A percentile compares a stretch with the other conserved stretches of the same genome.
Conservation (phyloP, 2,113 vertebrate genomes). For the Bubalus kerabau region DNA sequence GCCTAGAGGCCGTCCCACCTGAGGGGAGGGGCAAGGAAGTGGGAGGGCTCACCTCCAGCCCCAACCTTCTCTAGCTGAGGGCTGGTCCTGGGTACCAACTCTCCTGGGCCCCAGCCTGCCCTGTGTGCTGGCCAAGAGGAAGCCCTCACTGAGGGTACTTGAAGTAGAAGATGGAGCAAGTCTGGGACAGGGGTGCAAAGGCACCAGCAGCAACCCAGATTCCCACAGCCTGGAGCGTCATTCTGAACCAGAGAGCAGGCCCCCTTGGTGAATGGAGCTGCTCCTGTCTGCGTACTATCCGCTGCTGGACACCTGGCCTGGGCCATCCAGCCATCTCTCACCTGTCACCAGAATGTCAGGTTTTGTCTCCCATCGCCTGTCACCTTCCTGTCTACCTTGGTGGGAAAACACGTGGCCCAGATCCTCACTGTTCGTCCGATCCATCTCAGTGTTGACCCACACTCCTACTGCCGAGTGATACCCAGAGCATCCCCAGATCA, state of each 20-base stretch:
- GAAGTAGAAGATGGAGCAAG: not conserved
- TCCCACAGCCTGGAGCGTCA: not conserved
- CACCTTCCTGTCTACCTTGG: not conserved
- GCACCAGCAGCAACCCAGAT: not conserved
- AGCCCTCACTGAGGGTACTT: not conserved
- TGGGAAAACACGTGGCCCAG: not conserved
- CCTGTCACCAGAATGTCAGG: not conserved
- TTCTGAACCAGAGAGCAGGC: too few relatives aligned
- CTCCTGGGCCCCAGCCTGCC: not conserved
- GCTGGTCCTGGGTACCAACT: not conserved
- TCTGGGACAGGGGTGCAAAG: not conserved
- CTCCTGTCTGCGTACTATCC: not conserved
- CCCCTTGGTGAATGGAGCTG: not conserved
- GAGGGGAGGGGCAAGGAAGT: too few relatives aligned
- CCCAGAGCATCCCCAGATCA: not conserved
- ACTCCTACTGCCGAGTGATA: not conserved
- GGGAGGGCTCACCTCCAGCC: not conserved
- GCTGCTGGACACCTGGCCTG: not conserved
- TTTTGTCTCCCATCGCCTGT: not conserved
- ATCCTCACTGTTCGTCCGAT: not conserved
- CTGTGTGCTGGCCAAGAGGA: not conserved
- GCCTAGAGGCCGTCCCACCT: not conserved
- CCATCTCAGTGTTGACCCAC: too few relatives aligned
- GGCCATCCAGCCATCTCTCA: not conserved
- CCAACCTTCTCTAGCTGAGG: not conserved